Percentiles rank a stretch among this genome's conserved stretches.
Conservation (phyloP, 1,140 invertebrate genomes). For the Aphaenogaster rudis region DNA sequence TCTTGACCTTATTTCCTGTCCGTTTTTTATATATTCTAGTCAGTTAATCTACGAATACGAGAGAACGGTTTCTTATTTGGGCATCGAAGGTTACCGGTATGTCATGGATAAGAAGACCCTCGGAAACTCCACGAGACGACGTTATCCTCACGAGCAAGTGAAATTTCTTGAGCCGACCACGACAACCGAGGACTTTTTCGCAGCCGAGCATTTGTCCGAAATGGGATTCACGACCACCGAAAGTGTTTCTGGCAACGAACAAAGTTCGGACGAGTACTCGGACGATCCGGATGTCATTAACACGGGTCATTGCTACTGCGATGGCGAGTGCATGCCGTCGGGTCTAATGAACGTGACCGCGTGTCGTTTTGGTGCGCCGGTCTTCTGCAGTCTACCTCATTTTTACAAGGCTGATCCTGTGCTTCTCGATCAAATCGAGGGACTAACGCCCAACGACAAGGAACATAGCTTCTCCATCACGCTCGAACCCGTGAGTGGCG, state of each 20-base stretch:
- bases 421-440: conserved; percentile 87
- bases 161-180: conserved; percentile 84
- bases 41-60: conserved; percentile 81
- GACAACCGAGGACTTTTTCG: conserved; percentile 83
- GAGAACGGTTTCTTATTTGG: conserved; percentile 75
- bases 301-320: conserved; percentile 90
- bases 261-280: conserved; percentile 23
- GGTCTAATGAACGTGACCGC: conserved; percentile 88
- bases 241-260: conserved; percentile 32
- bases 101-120: conserved; percentile 82
- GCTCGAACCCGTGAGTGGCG: conserved; percentile 89
- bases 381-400: conserved; percentile 91
- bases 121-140: conserved; percentile 82
- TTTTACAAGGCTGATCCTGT: conserved; percentile 89
- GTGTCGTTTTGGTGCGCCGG: conserved; percentile 89
- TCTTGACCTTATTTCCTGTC: neutral
- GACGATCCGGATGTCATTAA: conserved; percentile 88
- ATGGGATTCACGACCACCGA: conserved; percentile 15
- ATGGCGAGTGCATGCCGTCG: conserved; percentile 90
- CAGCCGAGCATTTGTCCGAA: conserved; percentile 74
- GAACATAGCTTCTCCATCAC: conserved; percentile 89
- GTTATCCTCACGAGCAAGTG: conserved; percentile 82
- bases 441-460: conserved; percentile 88
- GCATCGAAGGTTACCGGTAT: conserved; percentile 83
- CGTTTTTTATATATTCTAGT: conserved; percentile 56